Evolutionary conservation across 2,797 vertebrate species (phyloP).

Genomic region (Erethizon dorsatum): DNA sequence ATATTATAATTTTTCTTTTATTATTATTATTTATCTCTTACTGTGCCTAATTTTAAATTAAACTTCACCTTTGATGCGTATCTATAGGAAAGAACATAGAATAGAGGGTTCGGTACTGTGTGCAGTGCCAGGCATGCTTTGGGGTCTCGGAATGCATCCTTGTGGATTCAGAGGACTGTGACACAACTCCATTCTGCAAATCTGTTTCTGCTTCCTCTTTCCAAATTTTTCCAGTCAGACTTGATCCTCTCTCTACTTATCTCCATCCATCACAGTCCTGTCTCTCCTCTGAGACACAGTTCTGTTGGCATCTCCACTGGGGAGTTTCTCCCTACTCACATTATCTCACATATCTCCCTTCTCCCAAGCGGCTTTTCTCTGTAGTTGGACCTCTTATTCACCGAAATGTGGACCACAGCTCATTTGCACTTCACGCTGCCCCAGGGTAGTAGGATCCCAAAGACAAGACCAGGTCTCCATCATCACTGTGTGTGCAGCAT

Average conservation of each 20-base stretch:
- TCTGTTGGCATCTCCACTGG: no score
- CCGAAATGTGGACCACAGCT: no score
- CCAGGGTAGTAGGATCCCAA: not conserved
- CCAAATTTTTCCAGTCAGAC: not conserved
- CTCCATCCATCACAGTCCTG: not conserved
- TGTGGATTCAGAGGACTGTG: fast-evolving
- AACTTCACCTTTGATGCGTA: not conserved
- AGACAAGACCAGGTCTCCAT: not conserved
- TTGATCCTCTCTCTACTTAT: not conserved
- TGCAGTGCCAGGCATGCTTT: not conserved
- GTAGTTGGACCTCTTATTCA: not conserved
- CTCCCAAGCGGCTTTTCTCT: not conserved
- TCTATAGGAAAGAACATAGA: not conserved
- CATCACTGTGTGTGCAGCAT: not conserved
- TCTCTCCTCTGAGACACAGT: not conserved
- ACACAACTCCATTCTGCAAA: not conserved
- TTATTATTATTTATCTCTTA: not conserved
- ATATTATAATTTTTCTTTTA: not conserved
- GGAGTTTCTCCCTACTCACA: not conserved
- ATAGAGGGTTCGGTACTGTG: not conserved
- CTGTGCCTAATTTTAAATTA: not conserved
- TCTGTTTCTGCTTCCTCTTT: not conserved
- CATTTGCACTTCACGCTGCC: not conserved
- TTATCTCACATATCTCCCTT: no score
- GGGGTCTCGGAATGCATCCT: not conserved